A percentile compares a stretch with the other conserved stretches of the same genome.
These are phyloP conservation scores for Cavia aperea DNA, from an alignment of 2,113 vertebrate species.

Conservation along the genomic window DNA sequence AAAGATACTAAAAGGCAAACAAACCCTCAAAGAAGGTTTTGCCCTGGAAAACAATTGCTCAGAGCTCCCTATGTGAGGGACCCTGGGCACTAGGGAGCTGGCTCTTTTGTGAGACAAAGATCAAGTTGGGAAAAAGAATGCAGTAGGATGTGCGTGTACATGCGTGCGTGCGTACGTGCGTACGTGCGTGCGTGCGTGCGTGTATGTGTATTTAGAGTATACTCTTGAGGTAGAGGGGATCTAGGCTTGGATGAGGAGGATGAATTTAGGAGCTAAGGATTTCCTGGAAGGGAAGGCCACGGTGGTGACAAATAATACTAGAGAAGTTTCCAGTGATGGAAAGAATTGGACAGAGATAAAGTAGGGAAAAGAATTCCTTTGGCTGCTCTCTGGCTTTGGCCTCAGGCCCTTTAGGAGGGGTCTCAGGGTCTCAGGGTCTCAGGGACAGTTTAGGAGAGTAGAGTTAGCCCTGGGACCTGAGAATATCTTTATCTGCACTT, in stretches of 20 bases:
- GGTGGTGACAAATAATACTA: neutral
- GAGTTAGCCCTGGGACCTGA: neutral
- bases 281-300: neutral
- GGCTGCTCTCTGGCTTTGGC: rapidly evolving
- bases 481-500: neutral
- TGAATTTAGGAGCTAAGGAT: neutral
- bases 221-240: neutral
- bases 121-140: neutral
- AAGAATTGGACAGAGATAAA: neutral
- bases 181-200: neutral
- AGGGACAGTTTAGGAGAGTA: neutral
- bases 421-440: neutral
- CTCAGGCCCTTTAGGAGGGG: neutral
- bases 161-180: neutral
- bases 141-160: neutral
- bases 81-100: neutral
- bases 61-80: neutral
- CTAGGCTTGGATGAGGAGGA: neutral
- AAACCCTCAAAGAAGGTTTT: neutral
- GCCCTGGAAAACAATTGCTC: neutral
- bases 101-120: neutral
- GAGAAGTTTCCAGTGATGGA: neutral
- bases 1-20: neutral
- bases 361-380: neutral
- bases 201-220: neutral